phyloP scores from a whole-genome alignment of 2,113 vertebrate genomes.

The Empidonax alnorum region DNA sequence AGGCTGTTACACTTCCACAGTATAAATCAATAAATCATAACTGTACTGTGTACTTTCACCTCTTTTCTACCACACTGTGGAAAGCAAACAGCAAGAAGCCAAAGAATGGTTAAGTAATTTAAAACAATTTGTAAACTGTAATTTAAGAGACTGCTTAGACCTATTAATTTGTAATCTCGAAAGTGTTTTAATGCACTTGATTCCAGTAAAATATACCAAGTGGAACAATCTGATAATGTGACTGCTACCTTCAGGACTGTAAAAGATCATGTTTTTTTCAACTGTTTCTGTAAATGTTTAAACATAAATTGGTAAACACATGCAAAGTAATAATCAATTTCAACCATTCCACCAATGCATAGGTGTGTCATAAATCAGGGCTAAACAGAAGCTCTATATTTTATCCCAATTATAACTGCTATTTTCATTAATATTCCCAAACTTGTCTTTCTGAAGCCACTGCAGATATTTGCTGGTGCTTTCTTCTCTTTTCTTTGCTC shows the following conservation, averaged over 20 bases:
- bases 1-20: not conserved
- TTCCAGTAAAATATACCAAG: not conserved
- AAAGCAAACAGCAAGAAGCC: not conserved
- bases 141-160: not conserved
- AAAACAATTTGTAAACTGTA: not conserved
- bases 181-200: not conserved
- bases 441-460: not conserved
- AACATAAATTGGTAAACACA: not conserved
- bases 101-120: not conserved
- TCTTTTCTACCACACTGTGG: not conserved
- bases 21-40: constrained; percentile 51
- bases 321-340: not conserved
- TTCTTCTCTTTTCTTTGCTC: not conserved
- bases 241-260: not conserved
- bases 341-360: not conserved
- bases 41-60: not conserved
- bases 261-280: not conserved
- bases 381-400: not conserved
- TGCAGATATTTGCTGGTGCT: rapidly evolving
- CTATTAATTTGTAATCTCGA: not conserved
- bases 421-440: not conserved
- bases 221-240: not conserved
- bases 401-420: not conserved
- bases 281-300: not conserved
- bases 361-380: not conserved